Evolutionary conservation across 2,888 invertebrate genomes (phyloP).

Genomic region (Liposcelis brunnea): DNA sequence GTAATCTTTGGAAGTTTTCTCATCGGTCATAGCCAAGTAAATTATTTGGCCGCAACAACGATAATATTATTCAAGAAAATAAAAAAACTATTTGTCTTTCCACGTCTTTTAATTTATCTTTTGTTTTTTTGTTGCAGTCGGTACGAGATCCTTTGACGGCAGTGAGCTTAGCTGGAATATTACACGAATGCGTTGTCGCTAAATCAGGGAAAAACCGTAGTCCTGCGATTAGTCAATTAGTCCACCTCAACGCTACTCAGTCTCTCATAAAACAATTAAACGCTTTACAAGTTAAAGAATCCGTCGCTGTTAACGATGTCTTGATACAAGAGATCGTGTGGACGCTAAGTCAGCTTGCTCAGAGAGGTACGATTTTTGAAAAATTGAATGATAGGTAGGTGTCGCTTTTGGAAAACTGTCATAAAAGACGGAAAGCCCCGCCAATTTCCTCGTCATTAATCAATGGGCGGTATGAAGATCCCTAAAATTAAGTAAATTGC

Average conservation of each 20-base stretch:
- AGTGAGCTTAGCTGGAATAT: constrained; percentile 36
- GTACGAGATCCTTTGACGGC: constrained; percentile 35
- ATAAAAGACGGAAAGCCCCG: neutral
- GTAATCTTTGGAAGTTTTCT: too few species aligned
- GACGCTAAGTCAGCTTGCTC: constrained; percentile 39
- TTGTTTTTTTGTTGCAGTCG: constrained; percentile 27
- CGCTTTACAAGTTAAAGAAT: constrained; percentile 34
- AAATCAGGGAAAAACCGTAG: constrained; percentile 35
- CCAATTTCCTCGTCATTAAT: too few species aligned
- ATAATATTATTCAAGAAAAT: too few species aligned
- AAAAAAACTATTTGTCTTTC: too few species aligned
- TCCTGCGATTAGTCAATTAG: constrained; percentile 35
- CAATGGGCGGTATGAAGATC: too few species aligned
- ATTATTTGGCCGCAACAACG: too few species aligned
- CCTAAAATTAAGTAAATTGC: too few species aligned
- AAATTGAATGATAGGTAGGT: neutral
- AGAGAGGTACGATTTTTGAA: constrained; percentile 28
- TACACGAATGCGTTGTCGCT: constrained; percentile 40
- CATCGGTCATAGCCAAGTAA: too few species aligned
- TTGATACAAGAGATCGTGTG: constrained; percentile 40
- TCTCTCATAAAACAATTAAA: constrained; percentile 36
- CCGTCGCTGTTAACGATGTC: constrained; percentile 30
- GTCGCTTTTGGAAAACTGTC: constrained; percentile 1
- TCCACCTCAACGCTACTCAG: constrained; percentile 35
- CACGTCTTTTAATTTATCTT: too few species aligned